Evolutionary conservation across 2,113 vertebrate species (phyloP).

Genomic region (Muscicapa adusta): DNA sequence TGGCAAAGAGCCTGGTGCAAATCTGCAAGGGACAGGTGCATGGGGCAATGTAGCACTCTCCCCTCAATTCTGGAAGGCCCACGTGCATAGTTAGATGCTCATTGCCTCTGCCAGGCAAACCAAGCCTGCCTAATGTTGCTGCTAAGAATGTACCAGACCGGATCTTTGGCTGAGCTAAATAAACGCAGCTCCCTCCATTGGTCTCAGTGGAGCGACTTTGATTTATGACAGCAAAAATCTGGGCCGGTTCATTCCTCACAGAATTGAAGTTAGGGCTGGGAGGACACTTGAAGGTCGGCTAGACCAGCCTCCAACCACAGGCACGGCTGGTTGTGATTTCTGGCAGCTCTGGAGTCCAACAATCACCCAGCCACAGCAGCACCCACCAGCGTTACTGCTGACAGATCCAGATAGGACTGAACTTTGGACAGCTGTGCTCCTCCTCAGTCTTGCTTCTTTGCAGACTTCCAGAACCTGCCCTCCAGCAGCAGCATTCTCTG

Average conservation of each 20-base stretch:
- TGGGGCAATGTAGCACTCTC: background rate
- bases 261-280: slow-evolving; percentile 29
- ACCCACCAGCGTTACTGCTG: fast-evolving
- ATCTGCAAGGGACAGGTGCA: background rate
- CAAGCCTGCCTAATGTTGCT: slow-evolving; percentile 7
- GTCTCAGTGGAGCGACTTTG: slow-evolving; percentile 41
- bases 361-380: background rate
- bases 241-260: slow-evolving; percentile 11
- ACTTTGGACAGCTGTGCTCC: background rate
- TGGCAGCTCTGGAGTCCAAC: background rate
- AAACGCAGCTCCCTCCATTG: slow-evolving; percentile 6
- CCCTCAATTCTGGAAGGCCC: background rate
- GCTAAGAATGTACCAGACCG: slow-evolving; percentile 48
- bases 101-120: background rate
- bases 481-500: background rate
- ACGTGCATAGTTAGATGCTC: background rate
- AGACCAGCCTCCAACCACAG: background rate
- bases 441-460: background rate
- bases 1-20: background rate
- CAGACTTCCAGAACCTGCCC: background rate
- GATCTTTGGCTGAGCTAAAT: slow-evolving; percentile 50
- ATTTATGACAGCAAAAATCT: slow-evolving; percentile 55
- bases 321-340: background rate
- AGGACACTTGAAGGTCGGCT: slow-evolving; percentile 59
- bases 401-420: background rate